phyloP scores from a whole-genome alignment of 1,140 invertebrate species.

The Microplitis demolitor region DNA sequence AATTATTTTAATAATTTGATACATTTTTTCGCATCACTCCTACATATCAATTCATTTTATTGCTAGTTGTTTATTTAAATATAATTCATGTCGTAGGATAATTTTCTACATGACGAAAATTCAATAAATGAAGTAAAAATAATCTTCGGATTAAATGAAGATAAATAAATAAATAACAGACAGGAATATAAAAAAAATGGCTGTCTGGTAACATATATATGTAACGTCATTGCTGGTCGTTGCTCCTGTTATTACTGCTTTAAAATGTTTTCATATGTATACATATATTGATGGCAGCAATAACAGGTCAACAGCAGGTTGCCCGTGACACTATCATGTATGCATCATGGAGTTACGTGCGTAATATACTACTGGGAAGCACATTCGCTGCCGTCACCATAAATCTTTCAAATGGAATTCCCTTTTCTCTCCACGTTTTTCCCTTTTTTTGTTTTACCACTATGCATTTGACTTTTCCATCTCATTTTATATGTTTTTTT shows the following conservation, averaged over 20 bases:
- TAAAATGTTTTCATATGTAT: no score
- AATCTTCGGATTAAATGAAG: not conserved
- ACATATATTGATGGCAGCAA: not conserved
- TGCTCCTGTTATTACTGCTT: not conserved
- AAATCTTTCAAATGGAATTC: slow-evolving; percentile 47
- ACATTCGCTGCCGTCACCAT: slow-evolving; percentile 31
- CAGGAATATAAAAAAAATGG: slow-evolving; percentile 19
- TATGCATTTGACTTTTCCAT: slow-evolving; percentile 15
- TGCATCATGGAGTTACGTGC: slow-evolving; percentile 23
- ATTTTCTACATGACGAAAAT: no score
- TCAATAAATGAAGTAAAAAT: not conserved
- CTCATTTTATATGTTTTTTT: slow-evolving; percentile 14
- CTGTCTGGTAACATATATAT: not conserved
- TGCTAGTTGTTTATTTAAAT: no score
- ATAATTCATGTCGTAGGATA: no score
- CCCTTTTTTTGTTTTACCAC: not conserved
- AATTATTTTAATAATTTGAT: no score
- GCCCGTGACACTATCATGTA: not conserved
- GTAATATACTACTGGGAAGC: not conserved
- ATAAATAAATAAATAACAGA: not conserved
- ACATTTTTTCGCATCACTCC: no score
- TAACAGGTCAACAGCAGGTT: slow-evolving; percentile 1
- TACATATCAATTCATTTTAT: no score
- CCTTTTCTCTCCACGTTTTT: slow-evolving; percentile 14
- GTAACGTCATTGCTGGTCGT: not conserved